Evolutionary conservation across 2,888 invertebrate species (phyloP), one percentile per base, ranked within the genome.

Genomic region (Mythimna albipuncta): DNA sequence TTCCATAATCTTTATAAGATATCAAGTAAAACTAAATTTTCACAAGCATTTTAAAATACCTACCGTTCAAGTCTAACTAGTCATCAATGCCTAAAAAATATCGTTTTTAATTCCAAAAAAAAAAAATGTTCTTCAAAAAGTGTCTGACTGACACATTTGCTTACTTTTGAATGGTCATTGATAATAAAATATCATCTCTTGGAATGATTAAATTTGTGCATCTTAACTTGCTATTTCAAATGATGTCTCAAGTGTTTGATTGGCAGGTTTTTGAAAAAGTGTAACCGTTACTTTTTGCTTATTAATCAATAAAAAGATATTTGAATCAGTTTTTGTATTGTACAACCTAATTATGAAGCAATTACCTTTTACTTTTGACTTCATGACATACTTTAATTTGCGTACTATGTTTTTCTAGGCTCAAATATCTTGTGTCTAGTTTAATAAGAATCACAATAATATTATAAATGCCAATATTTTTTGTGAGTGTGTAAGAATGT

Each of bases 191-290:
- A 73, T 19, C n/a, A 52, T 41, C 26, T 52, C 6, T 21, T 4
- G 7, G 19, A 9, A 19, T 19, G 6, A 61, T 44, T 68, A 35
- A 50, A 55, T 55, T 26, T 13, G 32, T 68, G 54, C 32, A 63
- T 13, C 13, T 52, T 70, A 64, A 71, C 54, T 69, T 67, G 70
- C 47, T 63, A 1, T 66, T 64, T 52, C 10, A 50, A 32, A 73
- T 38, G 38, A 52, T 68, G 55, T 50, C 61, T 66, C 19, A 44
- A 54, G 6, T 38, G 35, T 52, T 41, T 65, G 61, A 76, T 41
- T 67, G 64, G n/a, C 67, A 71, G 44, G 19, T 65, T 81, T 59
- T 59, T 59, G 47, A 75, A 70, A 21, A 69, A 68, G 35, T 67
- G 38, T 26, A 32, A 38, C 64, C 19, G 11, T 6, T 13, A 38